These are phyloP conservation scores for Orchesella cincta DNA, from an alignment of 1,140 invertebrate genomes.

Conservation along the genomic window DNA sequence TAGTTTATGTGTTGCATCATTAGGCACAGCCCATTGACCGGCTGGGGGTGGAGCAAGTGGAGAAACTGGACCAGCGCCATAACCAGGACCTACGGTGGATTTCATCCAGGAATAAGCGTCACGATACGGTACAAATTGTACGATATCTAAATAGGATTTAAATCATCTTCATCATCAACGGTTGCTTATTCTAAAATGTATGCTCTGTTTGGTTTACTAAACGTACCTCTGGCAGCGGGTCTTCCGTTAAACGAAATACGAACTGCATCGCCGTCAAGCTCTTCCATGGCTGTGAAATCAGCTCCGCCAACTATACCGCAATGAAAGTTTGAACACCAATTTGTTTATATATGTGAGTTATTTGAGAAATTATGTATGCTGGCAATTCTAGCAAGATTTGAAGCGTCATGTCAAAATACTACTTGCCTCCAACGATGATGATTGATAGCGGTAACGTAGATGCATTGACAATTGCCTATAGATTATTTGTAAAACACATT, in stretches of 20 bases:
- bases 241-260: conserved; percentile 58
- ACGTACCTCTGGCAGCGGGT: conserved; percentile 56
- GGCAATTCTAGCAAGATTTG: too few relatives aligned
- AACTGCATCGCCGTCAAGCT: conserved; percentile 64
- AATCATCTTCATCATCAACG: background rate
- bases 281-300: conserved; percentile 65
- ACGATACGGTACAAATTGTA: conserved; percentile 49
- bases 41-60: background rate
- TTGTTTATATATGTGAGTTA: too few relatives aligned
- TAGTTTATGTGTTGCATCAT: conserved; percentile 38
- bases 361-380: too few relatives aligned
- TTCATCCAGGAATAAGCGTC: conserved; percentile 47
- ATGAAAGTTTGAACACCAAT: background rate
- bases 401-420: background rate
- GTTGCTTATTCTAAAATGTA: background rate
- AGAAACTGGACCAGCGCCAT: background rate
- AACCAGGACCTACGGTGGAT: conserved; percentile 43
- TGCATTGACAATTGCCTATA: conserved; percentile 60
- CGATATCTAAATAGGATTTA: conserved; percentile 40
- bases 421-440: conserved; percentile 62
- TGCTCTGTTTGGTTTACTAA: background rate
- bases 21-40: conserved; percentile 5
- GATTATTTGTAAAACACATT: too few relatives aligned
- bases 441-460: conserved; percentile 64
- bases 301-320: conserved; percentile 56